Evolutionary conservation across 2,888 invertebrate species (phyloP), one percentile per base, ranked within the genome.

Genomic region (Bombylius major): DNA sequence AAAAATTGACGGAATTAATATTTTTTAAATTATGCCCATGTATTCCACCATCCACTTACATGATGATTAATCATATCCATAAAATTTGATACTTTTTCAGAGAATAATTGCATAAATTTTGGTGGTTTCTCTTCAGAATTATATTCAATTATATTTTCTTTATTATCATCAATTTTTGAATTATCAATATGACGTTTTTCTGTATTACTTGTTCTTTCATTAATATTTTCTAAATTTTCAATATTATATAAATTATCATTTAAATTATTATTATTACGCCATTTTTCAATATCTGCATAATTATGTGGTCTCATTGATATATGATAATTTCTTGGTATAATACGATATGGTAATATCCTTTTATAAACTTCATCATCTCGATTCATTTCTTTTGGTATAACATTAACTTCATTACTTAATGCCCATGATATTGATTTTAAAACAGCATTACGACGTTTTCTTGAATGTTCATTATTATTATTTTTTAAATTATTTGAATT

Each of bases 31-130:
- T 46, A 55, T 13, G 51, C 42, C 55, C 55, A 55, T 5, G 69
- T 67, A 48, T 65, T 67, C 61, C 70, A 71, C 71, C 69, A 71
- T 12, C 69, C 69, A 53, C 62, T 64, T 52, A 72, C 66, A 50
- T 71, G 70, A 8, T 64, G 62, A 4, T 69, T 63, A 33, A 71
- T 59, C 39, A 69, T 66, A 57, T 66, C 66, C 51, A 71, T 64
- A 14, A 71, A 64, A 51, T 63, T 66, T 34, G 64, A 62, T 5
- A 71, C 64, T 50, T 65, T 68, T 2, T 66, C 58, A 48, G 67
- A 67, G 3, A 71, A 62, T 4, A 64, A 64, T 31, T 60, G 61
- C 6, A 70, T 63, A 46, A 70, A 61, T 51, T 52, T 64, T 65
- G 62, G 9, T 62, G 53, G 14, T 4, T 51, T 47, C 5, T 51